Base-by-base conservation (phyloP, 2,888 invertebrate species). In the Troides helena region DNA sequence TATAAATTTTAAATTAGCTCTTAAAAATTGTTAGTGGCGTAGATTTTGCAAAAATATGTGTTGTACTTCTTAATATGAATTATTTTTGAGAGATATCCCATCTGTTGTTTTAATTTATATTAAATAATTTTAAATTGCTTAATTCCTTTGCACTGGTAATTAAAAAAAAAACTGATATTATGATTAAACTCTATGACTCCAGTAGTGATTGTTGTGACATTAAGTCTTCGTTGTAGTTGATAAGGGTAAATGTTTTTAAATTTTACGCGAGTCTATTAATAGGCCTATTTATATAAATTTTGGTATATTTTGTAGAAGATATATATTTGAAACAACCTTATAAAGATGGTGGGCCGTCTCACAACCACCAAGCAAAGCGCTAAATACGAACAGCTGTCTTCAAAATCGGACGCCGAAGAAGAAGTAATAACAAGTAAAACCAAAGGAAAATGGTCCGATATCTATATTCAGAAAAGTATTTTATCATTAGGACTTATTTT, bases 401-500 rank as follows among this genome's bases (percentile, higher is more conserved):
- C 85, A 53, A 90, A 88, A 74, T 77, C 83, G 25, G 92, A 92
- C 73, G 78, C 78, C 60, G 89, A 89, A 57, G 89, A 91, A 71
- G 89, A 90, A 61, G 85, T 90, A 76, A 80, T 87, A 79, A 86
- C 86, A 59, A 81, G 77, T 62, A 90, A 87, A 80, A 80, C 87
- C 58, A 87, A 83, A 72, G 78, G 82, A 71, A 89, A 87, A 83
- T 86, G 87, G 85, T 84, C 85, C 58, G 90, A 91, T 72, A 80
- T 85, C 30, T 90, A 85, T 74, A 81, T 90, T 25, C 92, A 91
- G 73, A 91, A 90, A 75, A 84, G 87, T 72, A 79, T 89, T 1
- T 74, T 91, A 36, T 91, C 91, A 2, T 76, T 92, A 66, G 87
- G 89, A 50, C 77, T 98, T 62, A 96, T 99, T 73, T 85, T 96